Evolutionary conservation across 2,113 vertebrate genomes (phyloP).

Genomic region (Phyllostomus hastatus): DNA sequence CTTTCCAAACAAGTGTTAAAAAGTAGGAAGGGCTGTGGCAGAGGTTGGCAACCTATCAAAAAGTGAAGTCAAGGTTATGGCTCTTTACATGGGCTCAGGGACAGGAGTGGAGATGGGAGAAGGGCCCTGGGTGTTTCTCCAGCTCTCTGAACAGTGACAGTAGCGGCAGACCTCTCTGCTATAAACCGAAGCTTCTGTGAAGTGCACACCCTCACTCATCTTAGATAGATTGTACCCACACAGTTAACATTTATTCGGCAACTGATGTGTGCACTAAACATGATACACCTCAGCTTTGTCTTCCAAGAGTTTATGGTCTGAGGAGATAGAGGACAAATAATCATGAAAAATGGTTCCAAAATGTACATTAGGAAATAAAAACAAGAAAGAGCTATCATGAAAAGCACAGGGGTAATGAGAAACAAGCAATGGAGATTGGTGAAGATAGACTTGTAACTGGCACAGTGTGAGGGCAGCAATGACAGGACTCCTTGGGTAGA

Average conservation of each 20-base stretch:
- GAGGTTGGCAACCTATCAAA: neutral
- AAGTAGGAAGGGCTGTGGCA: neutral
- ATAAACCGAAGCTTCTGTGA: accelerated
- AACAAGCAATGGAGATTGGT: neutral
- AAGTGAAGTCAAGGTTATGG: neutral
- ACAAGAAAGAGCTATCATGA: neutral
- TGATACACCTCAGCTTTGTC: neutral
- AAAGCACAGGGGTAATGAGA: neutral
- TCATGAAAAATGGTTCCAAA: neutral
- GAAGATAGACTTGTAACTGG: neutral
- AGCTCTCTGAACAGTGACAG: neutral
- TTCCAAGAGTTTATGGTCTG: neutral
- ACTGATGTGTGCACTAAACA: neutral
- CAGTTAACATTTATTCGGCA: neutral
- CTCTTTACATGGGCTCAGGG: neutral
- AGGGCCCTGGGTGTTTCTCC: neutral
- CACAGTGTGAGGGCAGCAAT: neutral
- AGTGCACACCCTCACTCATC: accelerated
- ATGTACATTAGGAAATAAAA: neutral
- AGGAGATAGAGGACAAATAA: neutral
- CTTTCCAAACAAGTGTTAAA: neutral
- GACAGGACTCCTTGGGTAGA: neutral
- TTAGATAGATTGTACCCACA: neutral
- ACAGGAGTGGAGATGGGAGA: neutral
- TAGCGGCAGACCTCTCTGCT: neutral